A percentile compares a stretch with the other conserved stretches of the same genome.
Conservation (phyloP, 2,888 invertebrate species). For the Cecidostiba fungosa region DNA sequence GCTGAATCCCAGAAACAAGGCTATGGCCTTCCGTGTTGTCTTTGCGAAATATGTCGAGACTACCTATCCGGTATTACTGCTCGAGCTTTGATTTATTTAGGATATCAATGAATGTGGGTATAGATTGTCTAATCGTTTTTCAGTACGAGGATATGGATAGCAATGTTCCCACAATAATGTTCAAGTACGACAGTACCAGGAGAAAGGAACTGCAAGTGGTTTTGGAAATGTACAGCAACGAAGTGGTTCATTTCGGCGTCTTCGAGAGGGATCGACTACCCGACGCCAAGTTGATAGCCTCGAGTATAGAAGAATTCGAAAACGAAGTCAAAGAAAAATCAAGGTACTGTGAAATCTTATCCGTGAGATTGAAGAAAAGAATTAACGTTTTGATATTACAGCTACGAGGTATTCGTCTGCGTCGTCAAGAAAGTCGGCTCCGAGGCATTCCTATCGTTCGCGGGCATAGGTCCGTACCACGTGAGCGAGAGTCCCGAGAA, state of each 20-base stretch:
- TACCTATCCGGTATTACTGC: constrained; percentile 71
- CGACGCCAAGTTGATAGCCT: constrained; percentile 74
- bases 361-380: neutral
- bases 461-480: constrained; percentile 78
- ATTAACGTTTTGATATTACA: constrained; percentile 60
- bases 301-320: constrained; percentile 75
- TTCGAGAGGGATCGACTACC: constrained; percentile 77
- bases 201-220: constrained; percentile 75
- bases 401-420: constrained; percentile 76
- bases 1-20: constrained; percentile 74
- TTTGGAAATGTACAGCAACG: constrained; percentile 74
- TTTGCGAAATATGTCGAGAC: constrained; percentile 74
- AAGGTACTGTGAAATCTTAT: constrained; percentile 65
- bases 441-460: constrained; percentile 77
- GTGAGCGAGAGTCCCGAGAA: constrained; percentile 77
- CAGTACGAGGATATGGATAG: constrained; percentile 76
- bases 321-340: constrained; percentile 71
- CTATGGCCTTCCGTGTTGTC: constrained; percentile 72
- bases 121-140: constrained; percentile 26
- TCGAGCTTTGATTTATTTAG: neutral
- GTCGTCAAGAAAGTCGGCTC: constrained; percentile 75
- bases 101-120: neutral
- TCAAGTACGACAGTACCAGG: constrained; percentile 77
- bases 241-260: constrained; percentile 76
- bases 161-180: constrained; percentile 74